Evolutionary conservation across 2,113 vertebrate genomes (phyloP), one percentile per base, ranked within the genome.

Genomic region (Bungarus multicinctus): DNA sequence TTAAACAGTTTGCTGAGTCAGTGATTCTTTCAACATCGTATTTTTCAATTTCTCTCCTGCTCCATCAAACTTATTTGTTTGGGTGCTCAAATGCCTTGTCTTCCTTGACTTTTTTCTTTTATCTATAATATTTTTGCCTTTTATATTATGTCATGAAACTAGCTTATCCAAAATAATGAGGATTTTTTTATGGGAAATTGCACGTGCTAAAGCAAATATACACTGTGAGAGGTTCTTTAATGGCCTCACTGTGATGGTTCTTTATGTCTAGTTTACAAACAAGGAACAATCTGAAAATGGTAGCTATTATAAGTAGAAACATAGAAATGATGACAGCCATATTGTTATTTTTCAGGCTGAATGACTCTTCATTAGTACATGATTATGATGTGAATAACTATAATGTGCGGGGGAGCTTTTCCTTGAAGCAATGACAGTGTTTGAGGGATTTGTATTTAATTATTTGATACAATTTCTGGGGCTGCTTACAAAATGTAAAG

Each of bases 341-440:
- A 25, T 34, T 81, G 34, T 81, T 30, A 85, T 43, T 54, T 92
- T 92, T 89, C 58, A 89, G 91, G 23, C 45, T 60, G 54, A 45
- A 91, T 58, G 53, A 50, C 43, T 88, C 69, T 47, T 55, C 87
- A 92, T 92, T 92, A 89, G 64, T 85, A 81, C 60, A 85, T 64
- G 23, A 22, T 81, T 55, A n/a, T 89, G 50, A 43, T 57, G 58
- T 27, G 39, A 43, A 69, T 81, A 45, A 45, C 8, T 81, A 74
- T 34, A 54, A 23, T 50, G 54, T 12, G 3, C 45, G 39, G 69
- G 30, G 57, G 55, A 88, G 57, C 55, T 81, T 81, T 52, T 22
- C 64, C 20, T 45, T 87, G 10, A 87, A 52, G 74, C 74, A 81
- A 81, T 81, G 34, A 81, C 74, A 81, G 74, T 74, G 2, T 50